phyloP scores from a whole-genome alignment of 2,888 invertebrate species.

The Meliscaeva auricollis region DNA sequence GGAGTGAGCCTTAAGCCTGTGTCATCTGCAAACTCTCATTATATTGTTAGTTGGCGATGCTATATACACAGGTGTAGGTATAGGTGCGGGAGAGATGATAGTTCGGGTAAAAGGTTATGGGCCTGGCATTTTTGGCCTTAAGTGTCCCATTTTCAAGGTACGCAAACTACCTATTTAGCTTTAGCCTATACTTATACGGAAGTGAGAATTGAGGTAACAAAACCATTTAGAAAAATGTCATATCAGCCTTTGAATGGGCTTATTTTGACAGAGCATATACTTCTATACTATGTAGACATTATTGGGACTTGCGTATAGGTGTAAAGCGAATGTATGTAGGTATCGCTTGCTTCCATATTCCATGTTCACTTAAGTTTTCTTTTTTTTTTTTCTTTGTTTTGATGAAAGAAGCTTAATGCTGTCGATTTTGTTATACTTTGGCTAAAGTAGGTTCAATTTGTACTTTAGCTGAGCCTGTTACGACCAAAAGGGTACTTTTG shows the following conservation, averaged over 20 bases:
- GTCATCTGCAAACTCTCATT: constrained; percentile 49
- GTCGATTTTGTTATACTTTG: constrained; percentile 9
- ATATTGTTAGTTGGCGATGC: constrained; percentile 30
- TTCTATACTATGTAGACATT: background rate
- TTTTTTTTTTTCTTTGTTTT: background rate
- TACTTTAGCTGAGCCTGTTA: constrained; percentile 4
- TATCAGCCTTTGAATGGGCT: constrained; percentile 18
- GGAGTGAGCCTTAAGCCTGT: constrained; percentile 5
- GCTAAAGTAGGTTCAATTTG: constrained; percentile 5
- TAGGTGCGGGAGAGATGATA: background rate
- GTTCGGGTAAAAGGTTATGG: background rate
- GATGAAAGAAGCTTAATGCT: constrained; percentile 25
- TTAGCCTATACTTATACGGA: constrained; percentile 24
- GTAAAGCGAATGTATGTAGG: background rate
- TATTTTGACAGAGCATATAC: background rate
- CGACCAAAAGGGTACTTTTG: background rate
- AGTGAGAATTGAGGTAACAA: constrained; percentile 49
- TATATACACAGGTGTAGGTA: no score
- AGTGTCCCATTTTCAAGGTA: constrained; percentile 54
- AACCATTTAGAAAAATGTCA: constrained; percentile 63
- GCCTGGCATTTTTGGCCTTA: constrained; percentile 20
- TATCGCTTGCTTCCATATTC: background rate
- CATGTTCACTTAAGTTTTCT: background rate
- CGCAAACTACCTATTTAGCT: constrained; percentile 59
- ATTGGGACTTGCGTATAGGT: background rate